Evolutionary conservation across 1,140 invertebrate species (phyloP).

Genomic region (Drosophila equinoxialis): DNA sequence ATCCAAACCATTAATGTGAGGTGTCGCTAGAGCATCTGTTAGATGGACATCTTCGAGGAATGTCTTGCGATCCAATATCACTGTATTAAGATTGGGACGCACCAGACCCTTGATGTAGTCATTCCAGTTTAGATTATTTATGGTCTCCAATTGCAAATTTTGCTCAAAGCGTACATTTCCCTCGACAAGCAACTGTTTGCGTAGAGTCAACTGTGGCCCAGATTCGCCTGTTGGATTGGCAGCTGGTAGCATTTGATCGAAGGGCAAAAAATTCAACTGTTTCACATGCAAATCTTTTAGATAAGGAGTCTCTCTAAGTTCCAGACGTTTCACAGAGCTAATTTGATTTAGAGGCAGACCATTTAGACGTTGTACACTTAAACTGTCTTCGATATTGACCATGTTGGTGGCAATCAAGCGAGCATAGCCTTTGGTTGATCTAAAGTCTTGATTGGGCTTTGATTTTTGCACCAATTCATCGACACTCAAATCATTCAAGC

Average conservation of each 20-base stretch:
- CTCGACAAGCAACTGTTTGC: conserved; percentile 69
- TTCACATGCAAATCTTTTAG: not conserved
- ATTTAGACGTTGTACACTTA: conserved; percentile 50
- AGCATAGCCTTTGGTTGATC: conserved; percentile 30
- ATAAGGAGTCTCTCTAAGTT: not conserved
- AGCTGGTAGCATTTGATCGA: conserved; percentile 45
- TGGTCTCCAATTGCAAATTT: conserved; percentile 37
- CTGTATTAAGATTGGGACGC: conserved; percentile 40
- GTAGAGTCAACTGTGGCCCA: conserved; percentile 33
- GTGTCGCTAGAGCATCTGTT: conserved; percentile 43
- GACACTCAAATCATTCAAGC: conserved; percentile 44
- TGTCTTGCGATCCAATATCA: conserved; percentile 45
- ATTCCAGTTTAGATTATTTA: conserved; percentile 62
- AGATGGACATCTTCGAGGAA: conserved; percentile 51
- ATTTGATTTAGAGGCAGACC: conserved; percentile 40
- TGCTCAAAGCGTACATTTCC: conserved; percentile 66
- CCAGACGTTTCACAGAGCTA: not conserved
- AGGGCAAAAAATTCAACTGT: conserved; percentile 45
- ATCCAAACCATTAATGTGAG: conserved; percentile 43
- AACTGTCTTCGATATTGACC: conserved; percentile 15
- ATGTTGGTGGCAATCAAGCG: conserved; percentile 37
- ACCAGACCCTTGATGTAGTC: conserved; percentile 42
- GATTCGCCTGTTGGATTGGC: not conserved
- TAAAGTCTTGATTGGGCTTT: conserved; percentile 33
- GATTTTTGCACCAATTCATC: conserved; percentile 48